phyloP scores from a whole-genome alignment of 2,888 invertebrate species.

The Itoplectis maculator region DNA sequence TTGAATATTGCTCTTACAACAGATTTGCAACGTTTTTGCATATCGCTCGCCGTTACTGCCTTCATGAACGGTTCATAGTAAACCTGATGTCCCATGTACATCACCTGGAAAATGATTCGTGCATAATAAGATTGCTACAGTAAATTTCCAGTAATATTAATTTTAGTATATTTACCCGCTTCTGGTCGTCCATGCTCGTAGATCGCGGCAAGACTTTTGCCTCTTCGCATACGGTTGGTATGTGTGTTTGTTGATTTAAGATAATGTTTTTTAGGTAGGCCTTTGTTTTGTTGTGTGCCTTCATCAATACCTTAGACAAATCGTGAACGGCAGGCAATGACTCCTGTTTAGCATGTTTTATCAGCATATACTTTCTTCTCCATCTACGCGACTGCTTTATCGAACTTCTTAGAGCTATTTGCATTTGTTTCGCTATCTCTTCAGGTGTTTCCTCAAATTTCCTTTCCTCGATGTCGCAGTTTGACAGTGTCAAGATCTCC shows the following conservation, averaged over 20 bases:
- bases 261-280: background rate
- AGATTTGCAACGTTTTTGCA: slow-evolving; percentile 3
- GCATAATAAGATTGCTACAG: background rate
- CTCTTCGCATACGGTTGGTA: background rate
- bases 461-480: slow-evolving; percentile 1
- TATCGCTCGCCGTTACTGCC: background rate
- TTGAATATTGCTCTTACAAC: background rate
- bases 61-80: background rate
- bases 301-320: background rate
- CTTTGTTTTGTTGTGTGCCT: background rate
- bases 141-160: background rate
- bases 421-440: slow-evolving; percentile 2
- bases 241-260: background rate
- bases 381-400: background rate
- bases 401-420: background rate
- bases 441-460: background rate
- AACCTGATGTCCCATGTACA: background rate
- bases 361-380: background rate
- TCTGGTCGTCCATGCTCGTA: background rate
- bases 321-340: background rate
- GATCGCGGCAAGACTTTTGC: background rate
- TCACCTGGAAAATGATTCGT: background rate
- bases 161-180: background rate
- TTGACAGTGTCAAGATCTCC: background rate
- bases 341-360: background rate